phyloP scores from a whole-genome alignment of 92 coral and sea anemone species.

The Blastomussa wellsi region DNA sequence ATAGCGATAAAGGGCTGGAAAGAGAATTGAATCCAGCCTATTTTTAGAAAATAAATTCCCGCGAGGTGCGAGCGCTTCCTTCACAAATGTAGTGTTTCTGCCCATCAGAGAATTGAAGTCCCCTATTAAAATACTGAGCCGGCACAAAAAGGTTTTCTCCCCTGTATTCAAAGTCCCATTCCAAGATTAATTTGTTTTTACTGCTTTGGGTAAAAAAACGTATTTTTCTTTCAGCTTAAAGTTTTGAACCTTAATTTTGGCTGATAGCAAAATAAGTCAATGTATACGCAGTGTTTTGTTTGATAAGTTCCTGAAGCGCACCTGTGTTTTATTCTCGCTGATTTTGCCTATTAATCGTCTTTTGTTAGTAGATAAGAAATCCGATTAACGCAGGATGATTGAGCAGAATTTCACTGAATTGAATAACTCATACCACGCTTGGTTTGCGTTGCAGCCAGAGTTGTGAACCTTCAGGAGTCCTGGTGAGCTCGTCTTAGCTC shows the following conservation, averaged over 20 bases:
- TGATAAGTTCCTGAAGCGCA: not conserved
- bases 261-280: not conserved
- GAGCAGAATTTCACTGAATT: not conserved
- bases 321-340: not conserved
- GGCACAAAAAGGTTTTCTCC: too few relatives aligned
- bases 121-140: too few relatives aligned
- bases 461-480: slow-evolving; percentile 1
- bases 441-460: not conserved
- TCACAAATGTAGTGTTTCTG: not conserved
- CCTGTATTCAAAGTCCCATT: not conserved
- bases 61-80: not conserved
- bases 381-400: slow-evolving; percentile 25
- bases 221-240: not conserved
- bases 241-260: not conserved
- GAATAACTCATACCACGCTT: slow-evolving; percentile 24
- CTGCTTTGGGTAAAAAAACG: not conserved
- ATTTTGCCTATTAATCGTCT: slow-evolving; percentile 22
- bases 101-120: not conserved
- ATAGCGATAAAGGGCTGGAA: not conserved
- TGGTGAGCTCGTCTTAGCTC: not conserved
- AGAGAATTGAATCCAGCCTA: not conserved
- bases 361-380: slow-evolving; percentile 27
- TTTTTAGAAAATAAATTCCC: not conserved
- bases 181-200: not conserved
- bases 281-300: not conserved